phyloP scores from a whole-genome alignment of 2,888 invertebrate genomes.

The Pyrocoelia pectoralis region DNA sequence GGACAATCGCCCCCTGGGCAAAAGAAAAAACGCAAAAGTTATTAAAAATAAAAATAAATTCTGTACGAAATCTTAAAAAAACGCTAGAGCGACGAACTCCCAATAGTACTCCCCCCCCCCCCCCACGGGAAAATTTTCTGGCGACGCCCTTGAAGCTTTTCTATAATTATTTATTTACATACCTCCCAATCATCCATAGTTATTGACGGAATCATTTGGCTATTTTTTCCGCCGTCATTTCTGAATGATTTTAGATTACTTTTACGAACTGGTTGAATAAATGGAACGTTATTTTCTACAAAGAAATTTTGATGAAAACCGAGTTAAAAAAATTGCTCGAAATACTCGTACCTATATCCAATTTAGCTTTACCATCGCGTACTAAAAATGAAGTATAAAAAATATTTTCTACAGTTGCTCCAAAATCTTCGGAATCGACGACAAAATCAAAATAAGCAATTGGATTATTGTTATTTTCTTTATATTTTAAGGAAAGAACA shows the following conservation, averaged over 20 bases:
- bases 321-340: background rate
- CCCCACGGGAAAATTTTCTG: no score
- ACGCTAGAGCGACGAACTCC: no score
- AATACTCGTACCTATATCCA: slow-evolving; percentile 60
- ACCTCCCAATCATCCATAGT: slow-evolving; percentile 68
- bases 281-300: slow-evolving; percentile 39
- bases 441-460: slow-evolving; percentile 68
- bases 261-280: slow-evolving; percentile 47
- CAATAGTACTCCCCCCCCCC: no score
- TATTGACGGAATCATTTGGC: slow-evolving; percentile 67
- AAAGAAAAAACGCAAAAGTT: no score
- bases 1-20: no score
- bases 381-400: slow-evolving; percentile 71
- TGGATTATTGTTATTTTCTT: slow-evolving; percentile 55
- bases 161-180: slow-evolving; percentile 29
- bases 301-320: slow-evolving; percentile 11
- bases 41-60: no score
- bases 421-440: slow-evolving; percentile 67
- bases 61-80: no score
- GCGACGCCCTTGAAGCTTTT: no score
- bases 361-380: slow-evolving; percentile 63
- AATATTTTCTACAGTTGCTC: slow-evolving; percentile 69
- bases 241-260: slow-evolving; percentile 47
- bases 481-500: slow-evolving; percentile 60
- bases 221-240: slow-evolving; percentile 54